Evolutionary conservation across 2,888 invertebrate species (phyloP), one percentile per base, ranked within the genome.

Genomic region (Bembecia ichneumoniformis): DNA sequence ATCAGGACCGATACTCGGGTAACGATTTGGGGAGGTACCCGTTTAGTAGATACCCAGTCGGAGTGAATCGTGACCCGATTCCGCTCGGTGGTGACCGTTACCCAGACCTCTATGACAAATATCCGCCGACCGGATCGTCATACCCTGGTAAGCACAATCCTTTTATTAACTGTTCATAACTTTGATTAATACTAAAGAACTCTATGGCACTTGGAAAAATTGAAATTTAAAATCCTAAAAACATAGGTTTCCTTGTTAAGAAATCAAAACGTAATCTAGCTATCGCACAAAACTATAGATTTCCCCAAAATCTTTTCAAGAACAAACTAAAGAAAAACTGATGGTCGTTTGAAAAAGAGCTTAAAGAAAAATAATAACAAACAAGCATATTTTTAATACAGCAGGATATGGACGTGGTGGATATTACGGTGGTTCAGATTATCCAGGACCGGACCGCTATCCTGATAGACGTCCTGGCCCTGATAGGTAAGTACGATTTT

Each of bases 81-180:
- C 87, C 88, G 36, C 66, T 77, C 47, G 88, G 87, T 46, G 87
- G 84, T 36, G 83, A 84, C 59, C 82, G 88, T 58, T 86, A 86
- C 64, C 87, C 88, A 47, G 79, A 83, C 60, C 63, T 84, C 54
- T 83, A 87, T 68, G 88, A 89, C 61, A 87, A 89, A 70, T 90
- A 89, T 84, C 90, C 90, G 77, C 86, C 87, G 77, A 82, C 82
- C 78, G 86, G 86, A 77, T 81, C 86, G 55, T 83, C 86, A 64
- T 84, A 81, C 63, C 83, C 82, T 64, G 87, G 87, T 87, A 77
- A 83, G 86, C 75, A 75, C 59, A 49, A 47, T 47, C 9, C 28
- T 28, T 0, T 28, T 28, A 28, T 28, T 28, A 28, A 28, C 52
- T 47, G 7, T 53, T n/a, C n/a, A n/a, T 40, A 40, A 40, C 2